Conservation (phyloP, 2,888 invertebrate genomes). For the Orthosia cruda region DNA sequence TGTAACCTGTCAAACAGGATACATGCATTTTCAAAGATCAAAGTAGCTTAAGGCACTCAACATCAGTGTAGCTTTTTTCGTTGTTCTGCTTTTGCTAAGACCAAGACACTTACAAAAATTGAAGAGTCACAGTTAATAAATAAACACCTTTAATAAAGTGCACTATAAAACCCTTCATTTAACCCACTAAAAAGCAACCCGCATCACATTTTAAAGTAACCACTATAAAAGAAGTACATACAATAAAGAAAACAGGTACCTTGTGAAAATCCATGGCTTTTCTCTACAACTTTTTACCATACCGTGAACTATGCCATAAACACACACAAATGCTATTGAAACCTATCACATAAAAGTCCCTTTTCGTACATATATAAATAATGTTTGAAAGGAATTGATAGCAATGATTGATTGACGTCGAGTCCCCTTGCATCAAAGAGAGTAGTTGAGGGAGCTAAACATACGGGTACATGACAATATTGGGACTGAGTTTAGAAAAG, state of each 20-base stretch:
- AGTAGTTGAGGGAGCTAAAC: conserved; percentile 54
- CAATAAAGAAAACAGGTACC: not conserved
- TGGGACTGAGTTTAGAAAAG: conserved; percentile 8
- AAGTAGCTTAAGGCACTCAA: not conserved
- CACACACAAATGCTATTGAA: conserved; percentile 44
- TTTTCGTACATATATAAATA: conserved; percentile 80
- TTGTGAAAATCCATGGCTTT: not conserved
- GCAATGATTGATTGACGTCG: conserved; percentile 82
- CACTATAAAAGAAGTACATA: not conserved
- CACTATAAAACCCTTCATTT: not conserved
- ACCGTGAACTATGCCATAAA: conserved; percentile 14
- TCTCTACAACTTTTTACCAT: conserved; percentile 1
- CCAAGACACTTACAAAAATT: not conserved
- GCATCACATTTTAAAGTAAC: not conserved
- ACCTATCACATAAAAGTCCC: conserved; percentile 67
- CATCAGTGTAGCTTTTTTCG: not conserved
- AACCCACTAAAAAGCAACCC: not conserved
- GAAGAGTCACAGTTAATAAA: not conserved
- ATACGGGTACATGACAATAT: conserved; percentile 21
- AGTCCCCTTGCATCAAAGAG: conserved; percentile 70
- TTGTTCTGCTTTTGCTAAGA: not conserved
- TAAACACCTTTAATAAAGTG: not conserved
- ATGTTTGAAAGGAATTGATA: conserved; percentile 84
- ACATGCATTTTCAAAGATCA: not conserved
- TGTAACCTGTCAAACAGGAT: not conserved